Evolutionary conservation across 2,797 vertebrate species (phyloP).

Genomic region (Lagorchestes hirsutus): DNA sequence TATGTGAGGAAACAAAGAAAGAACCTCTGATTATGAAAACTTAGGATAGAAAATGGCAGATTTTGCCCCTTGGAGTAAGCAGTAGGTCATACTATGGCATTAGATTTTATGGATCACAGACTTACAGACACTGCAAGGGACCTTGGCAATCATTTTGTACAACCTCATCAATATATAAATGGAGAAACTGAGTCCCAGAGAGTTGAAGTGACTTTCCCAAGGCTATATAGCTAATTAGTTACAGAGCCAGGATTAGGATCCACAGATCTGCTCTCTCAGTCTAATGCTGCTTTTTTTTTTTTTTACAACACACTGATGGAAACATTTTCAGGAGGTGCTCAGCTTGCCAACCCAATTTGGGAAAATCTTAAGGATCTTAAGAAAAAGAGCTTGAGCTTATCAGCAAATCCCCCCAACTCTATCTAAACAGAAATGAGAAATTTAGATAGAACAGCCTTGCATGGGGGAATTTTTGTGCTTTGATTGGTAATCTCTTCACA

Average conservation of each 20-base stretch:
- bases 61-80: neutral
- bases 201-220: neutral
- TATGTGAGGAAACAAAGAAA: constrained; percentile 65
- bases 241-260: neutral
- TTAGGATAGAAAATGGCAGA: neutral
- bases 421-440: neutral
- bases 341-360: neutral
- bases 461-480: constrained; percentile 34
- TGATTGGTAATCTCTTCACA: constrained; percentile 56
- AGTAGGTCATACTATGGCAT: neutral
- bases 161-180: neutral
- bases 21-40: neutral
- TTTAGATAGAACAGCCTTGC: neutral
- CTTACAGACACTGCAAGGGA: neutral
- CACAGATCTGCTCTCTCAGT: neutral
- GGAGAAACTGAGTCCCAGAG: neutral
- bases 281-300: neutral
- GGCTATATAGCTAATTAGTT: neutral
- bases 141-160: neutral
- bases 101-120: neutral
- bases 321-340: neutral
- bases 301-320: neutral
- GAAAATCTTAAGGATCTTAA: neutral
- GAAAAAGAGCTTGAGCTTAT: neutral
- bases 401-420: neutral